These are phyloP conservation scores for Electrophaes corylata DNA, from an alignment of 2,888 invertebrate genomes.

Conservation along the genomic window DNA sequence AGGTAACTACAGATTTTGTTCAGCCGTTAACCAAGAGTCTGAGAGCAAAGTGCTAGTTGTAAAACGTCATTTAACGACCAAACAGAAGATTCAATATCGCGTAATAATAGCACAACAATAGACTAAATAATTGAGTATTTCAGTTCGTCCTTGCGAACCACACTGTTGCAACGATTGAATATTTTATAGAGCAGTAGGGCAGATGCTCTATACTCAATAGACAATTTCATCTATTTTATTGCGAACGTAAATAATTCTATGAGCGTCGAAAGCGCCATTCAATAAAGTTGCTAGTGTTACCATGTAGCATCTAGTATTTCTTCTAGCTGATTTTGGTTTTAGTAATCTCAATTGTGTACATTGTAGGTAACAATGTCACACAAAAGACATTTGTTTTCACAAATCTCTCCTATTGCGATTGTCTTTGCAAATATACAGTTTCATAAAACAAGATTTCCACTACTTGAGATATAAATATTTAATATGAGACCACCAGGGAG, in stretches of 20 bases:
- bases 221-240: slow-evolving; percentile 65
- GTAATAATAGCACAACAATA: slow-evolving; percentile 53
- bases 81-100: slow-evolving; percentile 56
- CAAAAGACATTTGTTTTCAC: slow-evolving; percentile 15
- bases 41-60: slow-evolving; percentile 45
- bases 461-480: slow-evolving; percentile 26
- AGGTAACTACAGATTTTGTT: slow-evolving; percentile 13
- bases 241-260: slow-evolving; percentile 49
- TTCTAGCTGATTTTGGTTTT: slow-evolving; percentile 21
- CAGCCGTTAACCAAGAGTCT: slow-evolving; percentile 18
- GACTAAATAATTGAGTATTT: slow-evolving; percentile 62
- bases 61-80: slow-evolving; percentile 43
- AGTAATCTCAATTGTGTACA: slow-evolving; percentile 15
- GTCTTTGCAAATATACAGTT: slow-evolving; percentile 20
- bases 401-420: slow-evolving; percentile 21
- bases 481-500: slow-evolving; percentile 21
- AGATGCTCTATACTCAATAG: slow-evolving; percentile 56
- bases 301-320: too few relatives aligned
- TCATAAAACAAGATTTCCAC: slow-evolving; percentile 25
- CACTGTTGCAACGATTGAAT: slow-evolving; percentile 61
- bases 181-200: slow-evolving; percentile 57
- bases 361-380: slow-evolving; percentile 16
- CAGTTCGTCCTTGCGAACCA: slow-evolving; percentile 57
- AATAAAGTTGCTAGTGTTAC: slow-evolving; percentile 6
- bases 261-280: slow-evolving; percentile 18